Evolutionary conservation across 1,140 invertebrate species (phyloP).

Genomic region (Varroa destructor): DNA sequence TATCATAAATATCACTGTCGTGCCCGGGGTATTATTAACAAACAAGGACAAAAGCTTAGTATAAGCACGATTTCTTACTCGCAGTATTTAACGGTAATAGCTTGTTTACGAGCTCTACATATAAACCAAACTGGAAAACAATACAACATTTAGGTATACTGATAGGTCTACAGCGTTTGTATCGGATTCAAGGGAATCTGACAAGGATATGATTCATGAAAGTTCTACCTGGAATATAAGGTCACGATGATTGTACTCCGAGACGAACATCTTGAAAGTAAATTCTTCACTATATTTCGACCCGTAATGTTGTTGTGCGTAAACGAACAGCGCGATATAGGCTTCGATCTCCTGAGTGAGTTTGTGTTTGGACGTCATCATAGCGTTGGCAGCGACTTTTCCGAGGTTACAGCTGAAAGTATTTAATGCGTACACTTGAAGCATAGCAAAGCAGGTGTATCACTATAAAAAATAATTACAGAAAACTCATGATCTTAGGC

Average conservation of each 20-base stretch:
- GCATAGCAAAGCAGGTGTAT: slow-evolving; percentile 59
- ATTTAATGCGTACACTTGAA: slow-evolving; percentile 41
- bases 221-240: slow-evolving; percentile 60
- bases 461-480: no score
- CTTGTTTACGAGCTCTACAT: no score
- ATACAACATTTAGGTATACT: no score
- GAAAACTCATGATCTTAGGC: no score
- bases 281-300: slow-evolving; percentile 68
- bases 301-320: slow-evolving; percentile 79
- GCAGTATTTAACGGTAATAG: no score
- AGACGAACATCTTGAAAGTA: slow-evolving; percentile 71
- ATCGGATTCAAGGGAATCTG: no score
- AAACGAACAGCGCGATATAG: slow-evolving; percentile 70
- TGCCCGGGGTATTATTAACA: no score
- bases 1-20: background rate
- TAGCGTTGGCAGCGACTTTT: slow-evolving; percentile 73
- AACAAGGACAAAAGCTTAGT: no score
- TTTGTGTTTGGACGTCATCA: slow-evolving; percentile 72
- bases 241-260: slow-evolving; percentile 61
- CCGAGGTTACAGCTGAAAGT: slow-evolving; percentile 62
- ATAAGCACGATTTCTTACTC: no score
- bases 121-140: no score
- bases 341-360: slow-evolving; percentile 59
- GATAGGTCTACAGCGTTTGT: no score
- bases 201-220: no score